Evolutionary conservation across 2,797 vertebrate genomes (phyloP).

Genomic region (Sciurus carolinensis): DNA sequence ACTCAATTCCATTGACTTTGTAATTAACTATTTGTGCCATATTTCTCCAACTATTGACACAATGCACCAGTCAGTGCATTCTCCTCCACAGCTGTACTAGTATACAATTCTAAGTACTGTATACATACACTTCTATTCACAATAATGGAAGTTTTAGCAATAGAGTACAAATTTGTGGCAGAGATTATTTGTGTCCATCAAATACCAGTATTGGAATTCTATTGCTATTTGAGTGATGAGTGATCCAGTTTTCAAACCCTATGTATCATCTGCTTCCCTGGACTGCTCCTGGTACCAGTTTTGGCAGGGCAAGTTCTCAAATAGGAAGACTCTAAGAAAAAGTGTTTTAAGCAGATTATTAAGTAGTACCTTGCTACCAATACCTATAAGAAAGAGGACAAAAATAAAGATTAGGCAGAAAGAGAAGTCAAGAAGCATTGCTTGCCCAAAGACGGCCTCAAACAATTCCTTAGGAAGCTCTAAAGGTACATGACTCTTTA

Average conservation of each 20-base stretch:
- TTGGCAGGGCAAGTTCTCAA: neutral
- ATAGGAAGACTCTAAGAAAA: neutral
- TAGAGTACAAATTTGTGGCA: neutral
- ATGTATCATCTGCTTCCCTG: neutral
- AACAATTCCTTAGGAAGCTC: neutral
- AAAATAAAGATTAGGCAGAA: neutral
- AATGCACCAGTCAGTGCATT: neutral
- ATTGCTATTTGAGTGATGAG: neutral
- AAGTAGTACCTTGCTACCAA: neutral
- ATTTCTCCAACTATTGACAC: neutral
- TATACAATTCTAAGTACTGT: neutral
- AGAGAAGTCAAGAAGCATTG: neutral
- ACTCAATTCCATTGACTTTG: conserved; percentile 22
- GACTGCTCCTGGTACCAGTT: neutral
- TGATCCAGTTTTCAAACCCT: neutral
- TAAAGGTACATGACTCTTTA: neutral
- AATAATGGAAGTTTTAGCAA: neutral
- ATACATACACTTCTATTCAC: neutral
- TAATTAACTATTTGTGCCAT: neutral
- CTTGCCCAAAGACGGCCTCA: neutral
- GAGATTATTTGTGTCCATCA: neutral
- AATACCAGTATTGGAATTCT: neutral
- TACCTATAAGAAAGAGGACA: neutral
- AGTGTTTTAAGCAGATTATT: neutral
- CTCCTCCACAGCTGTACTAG: neutral